A percentile compares a stretch with the other conserved stretches of the same genome.
Evolutionary conservation across 2,888 invertebrate genomes (phyloP).

Genomic region (Timema cristinae): DNA sequence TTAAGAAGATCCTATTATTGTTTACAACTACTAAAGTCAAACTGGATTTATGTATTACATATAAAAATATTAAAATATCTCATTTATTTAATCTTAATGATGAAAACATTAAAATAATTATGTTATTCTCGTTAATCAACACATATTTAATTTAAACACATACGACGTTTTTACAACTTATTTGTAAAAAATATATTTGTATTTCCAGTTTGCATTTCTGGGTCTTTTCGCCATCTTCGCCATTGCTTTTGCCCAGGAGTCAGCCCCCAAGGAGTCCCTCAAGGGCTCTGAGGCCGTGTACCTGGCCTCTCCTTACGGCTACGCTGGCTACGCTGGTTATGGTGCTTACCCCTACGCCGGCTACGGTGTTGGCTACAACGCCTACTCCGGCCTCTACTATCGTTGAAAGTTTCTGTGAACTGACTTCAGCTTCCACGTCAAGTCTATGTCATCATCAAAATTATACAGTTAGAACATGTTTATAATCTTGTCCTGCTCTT

Average conservation of each 20-base stretch:
- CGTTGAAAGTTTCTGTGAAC: no score
- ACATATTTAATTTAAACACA: no score
- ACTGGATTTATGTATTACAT: background rate
- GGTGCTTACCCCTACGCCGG: background rate
- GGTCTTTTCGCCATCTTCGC: background rate
- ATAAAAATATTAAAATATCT: background rate
- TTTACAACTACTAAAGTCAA: background rate
- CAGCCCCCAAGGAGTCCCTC: slow-evolving; percentile 5
- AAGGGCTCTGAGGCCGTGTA: slow-evolving; percentile 11
- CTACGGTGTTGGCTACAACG: no score
- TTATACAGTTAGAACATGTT: no score
- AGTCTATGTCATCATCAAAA: no score
- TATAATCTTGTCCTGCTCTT: no score
- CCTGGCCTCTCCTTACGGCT: background rate
- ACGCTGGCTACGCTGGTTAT: background rate
- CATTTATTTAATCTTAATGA: background rate
- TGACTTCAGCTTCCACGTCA: no score
- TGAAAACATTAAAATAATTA: background rate
- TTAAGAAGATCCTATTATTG: no score
- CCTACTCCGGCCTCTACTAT: no score
- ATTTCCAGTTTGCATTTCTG: background rate
- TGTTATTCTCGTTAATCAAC: no score
- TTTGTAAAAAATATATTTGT: no score
- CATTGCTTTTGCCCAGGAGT: background rate
- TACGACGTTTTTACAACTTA: no score